Evolutionary conservation across 2,797 vertebrate species (phyloP), one percentile per base, ranked within the genome.

Genomic region (Pangasius macronema): DNA sequence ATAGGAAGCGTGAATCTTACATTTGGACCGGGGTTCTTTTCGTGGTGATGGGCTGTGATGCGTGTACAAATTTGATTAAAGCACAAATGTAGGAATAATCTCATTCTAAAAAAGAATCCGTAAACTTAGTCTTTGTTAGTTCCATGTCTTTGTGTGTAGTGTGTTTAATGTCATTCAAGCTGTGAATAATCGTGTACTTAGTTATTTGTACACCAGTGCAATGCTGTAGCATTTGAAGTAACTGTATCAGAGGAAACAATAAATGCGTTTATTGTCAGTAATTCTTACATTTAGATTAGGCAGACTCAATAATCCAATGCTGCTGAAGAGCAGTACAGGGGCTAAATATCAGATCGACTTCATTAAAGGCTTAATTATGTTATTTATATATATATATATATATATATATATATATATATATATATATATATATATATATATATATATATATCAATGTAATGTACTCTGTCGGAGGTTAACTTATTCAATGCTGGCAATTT

Each of bases 121-220:
- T 86, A 89, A 65, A 92, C 93, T 93, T 93, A 91, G 33, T 59
- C 90, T 94, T 93, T 93, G 93, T 89, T 89, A 89, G 88, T 88
- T 80, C n/a, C 61, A 68, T 76, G 79, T 88, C 79, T 95, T 93
- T 91, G 93, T 91, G 92, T 94, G 92, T 93, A 94, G 95, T 93
- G 88, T 92, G 90, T 93, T 93, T 94, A 93, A 88, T 95, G 95
- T 95, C 91, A 94, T 94, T 92, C 90, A 94, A 95, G 95, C 95
- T 96, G 95, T 96, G 95, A 95, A 96, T 95, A 95, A 94, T 92
- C 94, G 94, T 95, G 91, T 93, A 92, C 95, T 93, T 92, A 72
- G 84, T 89, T 87, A 87, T 90, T 83, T 94, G 95, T 96, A 93
- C 92, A 91, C 88, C 89, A 92, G 89, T 94, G 94, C 94, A 90